Percentiles rank a stretch among this genome's conserved stretches.
phyloP scores from a whole-genome alignment of 2,797 vertebrate species.

The Arctocebus calabarensis region DNA sequence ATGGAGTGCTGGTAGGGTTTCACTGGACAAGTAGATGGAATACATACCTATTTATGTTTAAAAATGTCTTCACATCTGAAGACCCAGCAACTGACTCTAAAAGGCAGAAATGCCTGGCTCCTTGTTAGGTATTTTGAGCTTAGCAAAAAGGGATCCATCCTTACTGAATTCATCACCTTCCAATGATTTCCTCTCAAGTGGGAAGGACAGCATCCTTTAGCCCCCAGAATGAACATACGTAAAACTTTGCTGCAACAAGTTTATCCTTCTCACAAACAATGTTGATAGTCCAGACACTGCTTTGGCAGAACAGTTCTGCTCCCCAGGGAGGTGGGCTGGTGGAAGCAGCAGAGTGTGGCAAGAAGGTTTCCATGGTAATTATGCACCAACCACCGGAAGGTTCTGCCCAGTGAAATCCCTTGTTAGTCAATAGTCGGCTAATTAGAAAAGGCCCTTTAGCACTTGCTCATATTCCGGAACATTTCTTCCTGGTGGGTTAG shows the following conservation, averaged over 20 bases:
- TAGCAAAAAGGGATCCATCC: constrained; percentile 45
- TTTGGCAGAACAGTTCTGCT: neutral
- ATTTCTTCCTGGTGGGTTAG: constrained; percentile 34
- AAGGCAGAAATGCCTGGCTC: constrained; percentile 17
- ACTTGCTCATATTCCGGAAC: constrained; percentile 29
- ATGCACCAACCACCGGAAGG: neutral
- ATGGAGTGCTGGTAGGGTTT: neutral
- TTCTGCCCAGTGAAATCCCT: constrained; percentile 62
- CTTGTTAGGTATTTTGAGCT: constrained; percentile 70
- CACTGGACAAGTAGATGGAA: neutral
- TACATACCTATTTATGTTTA: constrained; percentile 2
- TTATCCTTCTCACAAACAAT: constrained; percentile 76
- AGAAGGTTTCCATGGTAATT: constrained; percentile 77
- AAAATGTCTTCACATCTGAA: constrained; percentile 13
- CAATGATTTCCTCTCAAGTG: constrained; percentile 71
- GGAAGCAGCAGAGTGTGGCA: constrained; percentile 42
- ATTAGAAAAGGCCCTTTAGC: constrained; percentile 71
- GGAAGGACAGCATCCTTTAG: constrained; percentile 70
- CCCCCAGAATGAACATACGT: constrained; percentile 59
- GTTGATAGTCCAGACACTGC: constrained; percentile 63
- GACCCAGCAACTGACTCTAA: constrained; percentile 25
- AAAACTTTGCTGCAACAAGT: constrained; percentile 76
- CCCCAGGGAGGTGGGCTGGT: constrained; percentile 10
- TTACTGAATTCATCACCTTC: constrained; percentile 73
- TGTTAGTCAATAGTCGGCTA: constrained; percentile 62